Evolutionary conservation across 2,113 vertebrate genomes (phyloP).

Genomic region (Ahaetulla prasina): DNA sequence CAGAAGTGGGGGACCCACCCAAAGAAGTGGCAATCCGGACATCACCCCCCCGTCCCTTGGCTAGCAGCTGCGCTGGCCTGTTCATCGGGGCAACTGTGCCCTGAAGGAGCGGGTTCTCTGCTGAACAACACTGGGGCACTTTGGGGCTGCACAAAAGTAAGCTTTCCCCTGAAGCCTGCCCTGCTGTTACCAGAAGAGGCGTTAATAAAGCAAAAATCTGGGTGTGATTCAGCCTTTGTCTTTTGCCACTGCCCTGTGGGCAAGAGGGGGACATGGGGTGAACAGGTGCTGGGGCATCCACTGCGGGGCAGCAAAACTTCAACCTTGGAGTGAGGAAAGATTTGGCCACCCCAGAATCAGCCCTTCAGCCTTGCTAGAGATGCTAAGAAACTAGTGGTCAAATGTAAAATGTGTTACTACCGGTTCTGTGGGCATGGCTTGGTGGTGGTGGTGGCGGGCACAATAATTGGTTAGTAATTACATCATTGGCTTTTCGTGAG

Average conservation of each 20-base stretch:
- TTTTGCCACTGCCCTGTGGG: background rate
- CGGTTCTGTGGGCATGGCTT: no score
- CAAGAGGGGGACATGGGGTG: no score
- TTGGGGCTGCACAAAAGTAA: no score
- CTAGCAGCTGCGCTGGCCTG: background rate
- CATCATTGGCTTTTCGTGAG: no score
- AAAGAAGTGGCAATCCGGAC: background rate
- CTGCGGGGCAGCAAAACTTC: background rate
- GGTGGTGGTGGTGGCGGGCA: no score
- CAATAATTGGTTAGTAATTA: no score
- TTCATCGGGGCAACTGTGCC: background rate
- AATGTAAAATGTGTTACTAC: no score
- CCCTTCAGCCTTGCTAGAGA: background rate
- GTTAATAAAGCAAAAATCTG: background rate
- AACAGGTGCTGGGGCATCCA: background rate
- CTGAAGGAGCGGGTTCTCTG: background rate
- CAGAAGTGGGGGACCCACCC: background rate
- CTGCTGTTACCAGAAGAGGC: background rate
- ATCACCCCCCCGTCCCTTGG: rapidly evolving
- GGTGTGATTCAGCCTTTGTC: background rate
- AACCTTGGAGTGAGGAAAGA: background rate
- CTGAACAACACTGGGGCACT: background rate
- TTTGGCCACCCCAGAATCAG: background rate
- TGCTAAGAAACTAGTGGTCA: no score
- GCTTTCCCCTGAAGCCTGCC: background rate